Conservation (phyloP, 2,797 vertebrate genomes). For the Artibeus jamaicensis region DNA sequence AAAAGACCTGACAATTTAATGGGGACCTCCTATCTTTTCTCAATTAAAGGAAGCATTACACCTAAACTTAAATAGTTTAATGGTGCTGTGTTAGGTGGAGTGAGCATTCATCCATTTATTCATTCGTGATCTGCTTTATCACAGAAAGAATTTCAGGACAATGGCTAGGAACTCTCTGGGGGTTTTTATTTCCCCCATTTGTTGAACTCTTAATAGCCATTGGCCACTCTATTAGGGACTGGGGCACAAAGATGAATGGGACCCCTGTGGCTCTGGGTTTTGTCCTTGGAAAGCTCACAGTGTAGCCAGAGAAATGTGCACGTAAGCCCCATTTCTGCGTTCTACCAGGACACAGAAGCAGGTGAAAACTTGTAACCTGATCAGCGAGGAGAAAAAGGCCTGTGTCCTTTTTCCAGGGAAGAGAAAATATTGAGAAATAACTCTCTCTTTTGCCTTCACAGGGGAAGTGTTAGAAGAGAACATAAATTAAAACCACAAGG, state of each 20-base stretch:
- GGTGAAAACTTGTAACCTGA: neutral
- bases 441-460: neutral
- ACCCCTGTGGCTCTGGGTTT: neutral
- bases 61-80: constrained; percentile 4
- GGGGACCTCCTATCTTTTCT: neutral
- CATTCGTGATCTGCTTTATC: neutral
- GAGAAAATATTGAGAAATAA: neutral
- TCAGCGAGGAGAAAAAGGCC: neutral
- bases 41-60: neutral
- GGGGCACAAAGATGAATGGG: neutral
- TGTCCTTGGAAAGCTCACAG: neutral
- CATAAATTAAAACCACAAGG: neutral
- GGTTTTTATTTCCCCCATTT: neutral
- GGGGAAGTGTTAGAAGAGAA: neutral
- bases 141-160: neutral
- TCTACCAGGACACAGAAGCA: neutral
- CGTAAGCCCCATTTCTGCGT: neutral
- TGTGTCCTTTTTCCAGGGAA: neutral
- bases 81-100: neutral
- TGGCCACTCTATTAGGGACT: neutral
- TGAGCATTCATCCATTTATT: neutral
- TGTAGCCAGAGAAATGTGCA: neutral
- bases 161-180: neutral
- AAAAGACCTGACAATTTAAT: neutral
- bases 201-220: neutral